phyloP scores from a whole-genome alignment of 2,888 invertebrate genomes.

The Slavum lentiscoides region DNA sequence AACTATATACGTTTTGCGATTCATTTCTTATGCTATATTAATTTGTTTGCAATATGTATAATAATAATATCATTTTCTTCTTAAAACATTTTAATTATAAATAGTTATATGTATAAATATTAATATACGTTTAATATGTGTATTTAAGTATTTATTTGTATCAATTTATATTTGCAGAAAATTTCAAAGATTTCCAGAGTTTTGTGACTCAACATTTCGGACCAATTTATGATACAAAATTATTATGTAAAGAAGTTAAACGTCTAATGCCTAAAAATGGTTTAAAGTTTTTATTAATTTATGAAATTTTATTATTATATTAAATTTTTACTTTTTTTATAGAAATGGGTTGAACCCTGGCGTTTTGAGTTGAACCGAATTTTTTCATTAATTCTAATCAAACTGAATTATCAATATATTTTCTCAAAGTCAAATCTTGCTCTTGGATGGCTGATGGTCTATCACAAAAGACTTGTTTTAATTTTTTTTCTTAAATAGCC shows the following conservation, averaged over 20 bases:
- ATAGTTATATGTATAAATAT: too few relatives aligned
- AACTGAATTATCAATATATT: too few relatives aligned
- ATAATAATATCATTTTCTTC: background rate
- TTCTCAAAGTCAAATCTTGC: too few relatives aligned
- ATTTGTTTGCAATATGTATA: background rate
- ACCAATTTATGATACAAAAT: conserved; percentile 47
- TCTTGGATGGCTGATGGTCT: too few relatives aligned
- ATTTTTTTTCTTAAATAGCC: too few relatives aligned
- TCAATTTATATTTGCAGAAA: conserved; percentile 22
- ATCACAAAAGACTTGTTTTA: too few relatives aligned
- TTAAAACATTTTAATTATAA: background rate
- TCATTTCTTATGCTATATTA: background rate
- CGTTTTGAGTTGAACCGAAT: too few relatives aligned
- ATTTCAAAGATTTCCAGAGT: conserved; percentile 25
- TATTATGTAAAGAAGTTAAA: conserved; percentile 34
- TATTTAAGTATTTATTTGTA: background rate
- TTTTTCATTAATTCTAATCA: too few relatives aligned
- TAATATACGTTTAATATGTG: too few relatives aligned
- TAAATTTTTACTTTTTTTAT: too few relatives aligned
- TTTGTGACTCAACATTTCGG: conserved; percentile 31
- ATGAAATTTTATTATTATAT: background rate
- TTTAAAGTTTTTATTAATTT: conserved; percentile 3
- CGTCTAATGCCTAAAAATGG: conserved; percentile 18
- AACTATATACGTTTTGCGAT: background rate
- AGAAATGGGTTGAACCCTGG: too few relatives aligned